Evolutionary conservation across 2,113 vertebrate species (phyloP).

Genomic region (Epinephelus lanceolatus): DNA sequence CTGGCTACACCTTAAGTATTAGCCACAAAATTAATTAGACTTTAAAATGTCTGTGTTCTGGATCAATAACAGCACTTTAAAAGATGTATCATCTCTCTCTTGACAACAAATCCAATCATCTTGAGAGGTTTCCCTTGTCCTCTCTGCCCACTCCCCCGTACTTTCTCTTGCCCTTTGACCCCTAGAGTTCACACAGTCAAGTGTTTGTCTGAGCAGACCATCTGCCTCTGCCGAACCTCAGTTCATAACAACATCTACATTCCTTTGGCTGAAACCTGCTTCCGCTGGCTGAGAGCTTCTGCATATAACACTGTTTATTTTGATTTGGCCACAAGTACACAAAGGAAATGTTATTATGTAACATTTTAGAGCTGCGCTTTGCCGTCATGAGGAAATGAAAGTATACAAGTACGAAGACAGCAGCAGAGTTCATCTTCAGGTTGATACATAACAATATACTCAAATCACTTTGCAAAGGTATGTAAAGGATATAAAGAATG

Average conservation of each 20-base stretch:
- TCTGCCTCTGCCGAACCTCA: conserved; percentile 53
- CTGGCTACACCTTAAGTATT: neutral
- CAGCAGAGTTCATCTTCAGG: conserved; percentile 32
- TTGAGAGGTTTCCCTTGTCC: conserved; percentile 1
- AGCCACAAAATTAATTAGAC: neutral
- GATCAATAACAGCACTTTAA: neutral
- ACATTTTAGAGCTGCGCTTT: conserved; percentile 28
- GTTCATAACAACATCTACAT: conserved; percentile 57
- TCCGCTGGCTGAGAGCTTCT: conserved; percentile 50
- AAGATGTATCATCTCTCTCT: conserved; percentile 2
- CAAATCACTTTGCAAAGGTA: neutral
- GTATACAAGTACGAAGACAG: conserved; percentile 26
- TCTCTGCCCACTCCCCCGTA: conserved; percentile 6
- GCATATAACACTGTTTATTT: conserved; percentile 70
- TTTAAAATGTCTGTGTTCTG: neutral
- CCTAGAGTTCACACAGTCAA: conserved; percentile 57
- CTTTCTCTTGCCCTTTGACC: conserved; percentile 71
- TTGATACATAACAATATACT: neutral
- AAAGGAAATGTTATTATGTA: conserved; percentile 59
- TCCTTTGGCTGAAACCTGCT: conserved; percentile 57
- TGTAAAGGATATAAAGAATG: neutral
- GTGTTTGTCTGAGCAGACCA: conserved; percentile 54
- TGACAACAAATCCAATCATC: conserved; percentile 10
- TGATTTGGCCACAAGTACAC: conserved; percentile 46
- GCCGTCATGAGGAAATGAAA: conserved; percentile 51